A percentile compares a stretch with the other conserved stretches of the same genome.
Conservation (phyloP, 1,140 invertebrate species). For the Ridgeia piscesae region DNA sequence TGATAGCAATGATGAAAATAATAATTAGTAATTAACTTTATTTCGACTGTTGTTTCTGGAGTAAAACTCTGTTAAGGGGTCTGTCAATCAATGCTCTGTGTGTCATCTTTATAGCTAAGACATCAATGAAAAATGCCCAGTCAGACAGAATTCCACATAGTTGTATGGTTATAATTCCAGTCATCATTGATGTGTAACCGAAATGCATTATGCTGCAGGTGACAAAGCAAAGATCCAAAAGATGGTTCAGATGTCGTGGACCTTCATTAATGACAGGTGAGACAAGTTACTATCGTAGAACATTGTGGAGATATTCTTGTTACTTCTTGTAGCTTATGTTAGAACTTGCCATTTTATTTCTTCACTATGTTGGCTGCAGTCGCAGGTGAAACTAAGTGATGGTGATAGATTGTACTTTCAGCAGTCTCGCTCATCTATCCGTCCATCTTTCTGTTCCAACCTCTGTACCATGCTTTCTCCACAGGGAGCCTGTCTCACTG, state of each 20-base stretch:
- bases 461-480: too few species aligned
- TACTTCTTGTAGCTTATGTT: neutral
- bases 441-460: too few species aligned
- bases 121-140: too few species aligned
- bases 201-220: conserved; percentile 46
- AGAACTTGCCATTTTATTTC: neutral
- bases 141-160: too few species aligned
- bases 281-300: conserved; percentile 43
- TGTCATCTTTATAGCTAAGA: too few species aligned
- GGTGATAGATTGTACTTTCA: too few species aligned
- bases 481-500: too few species aligned
- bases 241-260: conserved; percentile 99
- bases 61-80: neutral
- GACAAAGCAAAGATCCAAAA: conserved; percentile 91
- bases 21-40: too few species aligned
- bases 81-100: neutral
- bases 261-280: conserved; percentile 95
- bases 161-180: too few species aligned
- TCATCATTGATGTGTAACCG: neutral
- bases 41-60: neutral
- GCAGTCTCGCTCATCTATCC: too few species aligned
- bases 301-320: neutral
- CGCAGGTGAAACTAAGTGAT: too few species aligned
- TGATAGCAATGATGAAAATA: too few species aligned
- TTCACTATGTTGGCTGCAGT: neutral